Conservation (phyloP, 2,113 vertebrate species). For the Serilophus lunatus region DNA sequence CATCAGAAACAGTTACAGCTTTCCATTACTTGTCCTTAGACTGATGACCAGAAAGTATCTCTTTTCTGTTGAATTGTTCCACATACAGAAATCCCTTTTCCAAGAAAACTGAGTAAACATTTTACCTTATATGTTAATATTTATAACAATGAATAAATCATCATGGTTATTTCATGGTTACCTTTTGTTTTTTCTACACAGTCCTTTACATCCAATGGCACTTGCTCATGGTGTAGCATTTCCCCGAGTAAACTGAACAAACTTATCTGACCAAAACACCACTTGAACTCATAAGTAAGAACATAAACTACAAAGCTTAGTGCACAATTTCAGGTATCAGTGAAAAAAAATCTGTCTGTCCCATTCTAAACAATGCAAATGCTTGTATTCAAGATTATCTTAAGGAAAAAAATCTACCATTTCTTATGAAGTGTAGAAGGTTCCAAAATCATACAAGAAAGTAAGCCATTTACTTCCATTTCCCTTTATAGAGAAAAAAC, state of each 20-base stretch:
- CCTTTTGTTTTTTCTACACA: neutral
- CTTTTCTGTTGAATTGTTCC: neutral
- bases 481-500: conserved; percentile 11
- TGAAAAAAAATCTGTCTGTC: neutral
- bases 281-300: neutral
- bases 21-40: neutral
- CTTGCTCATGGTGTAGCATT: neutral
- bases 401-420: neutral
- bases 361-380: neutral
- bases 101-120: neutral
- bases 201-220: neutral
- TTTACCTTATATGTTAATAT: neutral
- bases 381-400: neutral
- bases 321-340: neutral
- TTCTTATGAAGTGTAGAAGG: neutral
- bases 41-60: neutral
- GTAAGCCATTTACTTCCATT: neutral
- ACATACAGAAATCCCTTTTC: neutral
- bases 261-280: neutral
- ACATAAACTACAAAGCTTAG: neutral
- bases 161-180: neutral
- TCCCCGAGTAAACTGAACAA: neutral
- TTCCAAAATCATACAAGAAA: conserved; percentile 6
- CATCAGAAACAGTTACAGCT: neutral
- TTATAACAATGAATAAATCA: neutral